A percentile compares a stretch with the other conserved stretches of the same genome.
These are phyloP conservation scores for Heliconius himera DNA, from an alignment of 1,140 invertebrate genomes.

Conservation along the genomic window DNA sequence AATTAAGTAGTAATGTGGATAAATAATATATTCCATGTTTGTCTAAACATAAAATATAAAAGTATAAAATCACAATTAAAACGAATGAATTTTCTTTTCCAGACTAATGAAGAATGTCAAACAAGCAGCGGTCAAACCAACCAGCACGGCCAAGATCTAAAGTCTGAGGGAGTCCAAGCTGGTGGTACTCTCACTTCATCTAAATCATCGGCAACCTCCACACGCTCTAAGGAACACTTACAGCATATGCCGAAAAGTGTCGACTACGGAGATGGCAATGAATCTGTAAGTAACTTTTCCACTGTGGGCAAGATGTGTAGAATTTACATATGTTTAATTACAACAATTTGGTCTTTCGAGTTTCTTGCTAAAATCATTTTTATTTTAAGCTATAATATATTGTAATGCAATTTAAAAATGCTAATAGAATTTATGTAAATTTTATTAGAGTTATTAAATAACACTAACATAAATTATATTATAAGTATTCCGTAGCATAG, in stretches of 20 bases:
- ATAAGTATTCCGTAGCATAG: no score
- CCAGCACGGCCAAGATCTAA: slow-evolving; percentile 82
- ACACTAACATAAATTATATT: no score
- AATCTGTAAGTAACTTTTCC: slow-evolving; percentile 75
- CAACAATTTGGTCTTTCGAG: no score
- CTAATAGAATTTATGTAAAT: no score
- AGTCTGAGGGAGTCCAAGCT: slow-evolving; percentile 91
- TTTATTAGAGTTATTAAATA: no score
- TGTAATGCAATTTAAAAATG: no score
- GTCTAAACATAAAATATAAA: not conserved
- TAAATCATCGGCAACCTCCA: slow-evolving; percentile 84
- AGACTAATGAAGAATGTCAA: slow-evolving; percentile 81
- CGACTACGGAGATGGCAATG: slow-evolving; percentile 88
- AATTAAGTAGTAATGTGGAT: no score
- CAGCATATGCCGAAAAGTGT: slow-evolving; percentile 87
- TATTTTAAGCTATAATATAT: no score
- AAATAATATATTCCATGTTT: not conserved
- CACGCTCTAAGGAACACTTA: slow-evolving; percentile 84
- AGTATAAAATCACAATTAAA: not conserved
- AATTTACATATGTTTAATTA: no score
- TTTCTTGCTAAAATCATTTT: no score
- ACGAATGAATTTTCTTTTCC: slow-evolving; percentile 21
- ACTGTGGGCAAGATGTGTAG: no score
- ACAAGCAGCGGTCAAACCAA: slow-evolving; percentile 59
- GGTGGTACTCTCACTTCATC: slow-evolving; percentile 85